Percentiles rank a stretch among this genome's conserved stretches.
phyloP scores from a whole-genome alignment of 2,797 vertebrate species.

The Macroramphosus scolopax region DNA sequence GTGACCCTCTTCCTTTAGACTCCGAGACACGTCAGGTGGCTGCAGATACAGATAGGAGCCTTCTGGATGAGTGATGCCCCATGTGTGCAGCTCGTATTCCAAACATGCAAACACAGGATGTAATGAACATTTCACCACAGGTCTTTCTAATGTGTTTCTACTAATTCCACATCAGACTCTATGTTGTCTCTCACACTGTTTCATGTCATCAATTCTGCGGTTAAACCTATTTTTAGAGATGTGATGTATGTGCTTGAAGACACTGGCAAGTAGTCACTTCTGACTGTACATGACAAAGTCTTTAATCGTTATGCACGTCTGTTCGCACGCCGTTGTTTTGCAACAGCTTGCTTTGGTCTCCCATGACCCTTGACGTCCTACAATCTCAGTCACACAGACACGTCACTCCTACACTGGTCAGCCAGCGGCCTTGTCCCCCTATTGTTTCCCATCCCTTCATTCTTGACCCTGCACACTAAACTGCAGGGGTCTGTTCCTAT shows the following conservation, averaged over 20 bases:
- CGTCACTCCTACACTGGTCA: constrained; percentile 50
- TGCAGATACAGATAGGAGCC: neutral
- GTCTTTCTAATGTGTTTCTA: neutral
- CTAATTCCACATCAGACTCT: no score
- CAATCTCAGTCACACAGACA: constrained; percentile 63
- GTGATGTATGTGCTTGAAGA: no score
- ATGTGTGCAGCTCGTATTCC: constrained; percentile 2
- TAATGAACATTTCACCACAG: neutral
- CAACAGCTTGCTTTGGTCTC: constrained; percentile 25
- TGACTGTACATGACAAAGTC: no score
- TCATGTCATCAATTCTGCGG: no score
- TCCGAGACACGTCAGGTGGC: neutral
- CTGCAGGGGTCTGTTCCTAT: constrained; percentile 75
- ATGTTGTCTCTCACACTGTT: no score
- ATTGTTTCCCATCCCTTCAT: constrained; percentile 69
- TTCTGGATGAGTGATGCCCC: constrained; percentile 7
- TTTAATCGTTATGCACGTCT: constrained; percentile 7
- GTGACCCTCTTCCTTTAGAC: constrained; percentile 22
- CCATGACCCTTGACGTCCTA: constrained; percentile 47
- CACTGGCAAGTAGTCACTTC: no score
- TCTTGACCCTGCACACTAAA: constrained; percentile 66
- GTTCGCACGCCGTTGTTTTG: constrained; percentile 25
- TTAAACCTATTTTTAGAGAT: no score
- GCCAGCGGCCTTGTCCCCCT: constrained; percentile 63
- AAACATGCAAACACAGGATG: constrained; percentile 7